Evolutionary conservation across 2,888 invertebrate genomes (phyloP), one percentile per base, ranked within the genome.

Genomic region (Nemoura dubitans): DNA sequence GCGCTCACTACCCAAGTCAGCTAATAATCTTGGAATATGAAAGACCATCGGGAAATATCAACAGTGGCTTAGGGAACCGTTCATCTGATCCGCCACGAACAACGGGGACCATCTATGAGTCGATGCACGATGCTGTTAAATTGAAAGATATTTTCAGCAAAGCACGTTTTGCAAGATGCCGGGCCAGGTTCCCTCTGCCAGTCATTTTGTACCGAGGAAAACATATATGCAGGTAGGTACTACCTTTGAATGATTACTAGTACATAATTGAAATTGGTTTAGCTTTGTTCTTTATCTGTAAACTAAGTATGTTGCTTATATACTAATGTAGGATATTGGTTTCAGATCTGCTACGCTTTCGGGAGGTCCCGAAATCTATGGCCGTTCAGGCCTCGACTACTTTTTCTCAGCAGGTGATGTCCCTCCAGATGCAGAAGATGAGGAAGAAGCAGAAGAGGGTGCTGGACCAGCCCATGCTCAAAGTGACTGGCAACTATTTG

Each of bases 131-230:
- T 90, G 90, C 92, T 28, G 91, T 91, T 86, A 93, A 93, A 89
- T 91, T 96, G 80, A 93, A 94, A 88, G 95, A 95, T 87, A 91
- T 94, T 87, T 94, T 96, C 86, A 93, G 92, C 59, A 94, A 93
- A 90, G 95, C 96, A 29, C 93, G 95, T 89, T 94, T 94, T 90
- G 96, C 96, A 0, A 92, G 96, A 89, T 96, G 96, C 91, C 93
- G 96, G 85, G 94, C 95, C 86, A 92, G 96, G 90, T 96, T 96
- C 91, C 95, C 95, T 28, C 92, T 96, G 84, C 96, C 96, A 83
- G 96, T 96, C 21, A 96, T 97, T 89, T 92, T 96, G 87, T 96
- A 93, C 91, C 94, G 95, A 88, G 95, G 95, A 88, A 96, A 96
- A 90, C 94, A 94, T 89, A 93, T 95, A 83, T 95, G 95, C 90